Evolutionary conservation across 2,888 invertebrate genomes (phyloP), one percentile per base, ranked within the genome.

Genomic region (Coleophora flavipennella): DNA sequence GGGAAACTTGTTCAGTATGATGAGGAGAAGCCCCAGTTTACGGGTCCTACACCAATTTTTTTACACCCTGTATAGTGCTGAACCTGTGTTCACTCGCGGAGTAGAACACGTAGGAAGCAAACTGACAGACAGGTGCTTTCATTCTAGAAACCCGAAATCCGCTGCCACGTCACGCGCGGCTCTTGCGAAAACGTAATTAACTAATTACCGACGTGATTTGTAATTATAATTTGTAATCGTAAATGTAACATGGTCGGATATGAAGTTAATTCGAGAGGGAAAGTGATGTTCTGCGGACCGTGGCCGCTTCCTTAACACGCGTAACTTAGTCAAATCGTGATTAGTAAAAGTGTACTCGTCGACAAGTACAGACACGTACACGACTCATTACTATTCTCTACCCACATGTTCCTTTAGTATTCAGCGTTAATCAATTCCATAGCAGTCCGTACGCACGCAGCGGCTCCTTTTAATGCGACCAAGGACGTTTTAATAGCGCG

Each of bases 401-500:
- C 20, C 11, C 11, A 11, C 11, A 11, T 37, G 14, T 29, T 9
- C 20, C 10, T 25, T 13, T 6, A 14, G 29, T n/a, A 11, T 35
- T 13, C 8, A 14, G 29, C 14, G 9, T 35, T 43, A 35, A 10
- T 36, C 33, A 27, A 31, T 31, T 35, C 31, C 53, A 49, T 48
- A 41, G 46, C 20, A 20, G 20, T n/a, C n/a, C n/a, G n/a, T n/a
- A n/a, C n/a, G n/a, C 4, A 7, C 29, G 46, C 54, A 51, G 46
- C 45, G 48, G 52, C 56, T 53, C 55, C 53, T 55, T 59, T 48
- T 50, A 51, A 52, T 69, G 63, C 55, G 50, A 56, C 62, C 77
- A 79, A 81, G 81, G 81, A 74, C 80, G 63, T 65, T 69, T 79
- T 69, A 77, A 80, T 77, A 75, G 20, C 20, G 20, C 20, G 20